phyloP scores from a whole-genome alignment of 2,113 vertebrate genomes.

The Brachirus orientalis region DNA sequence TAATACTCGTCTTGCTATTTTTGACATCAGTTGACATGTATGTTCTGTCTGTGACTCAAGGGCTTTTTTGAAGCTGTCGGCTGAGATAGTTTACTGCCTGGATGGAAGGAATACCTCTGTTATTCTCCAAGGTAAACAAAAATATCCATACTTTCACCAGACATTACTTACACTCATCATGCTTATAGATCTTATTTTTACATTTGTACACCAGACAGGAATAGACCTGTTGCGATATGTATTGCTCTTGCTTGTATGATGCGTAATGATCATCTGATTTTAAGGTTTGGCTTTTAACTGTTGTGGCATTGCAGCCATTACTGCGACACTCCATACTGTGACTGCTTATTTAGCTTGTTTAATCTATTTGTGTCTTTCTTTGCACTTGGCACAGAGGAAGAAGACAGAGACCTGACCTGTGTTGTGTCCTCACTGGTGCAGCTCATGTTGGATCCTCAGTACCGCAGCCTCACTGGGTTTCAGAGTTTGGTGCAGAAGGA shows the following conservation, averaged over 20 bases:
- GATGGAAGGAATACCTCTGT: slow-evolving; percentile 90
- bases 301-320: neutral
- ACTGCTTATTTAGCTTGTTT: neutral
- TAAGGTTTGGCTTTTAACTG: too few species aligned
- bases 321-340: too few species aligned
- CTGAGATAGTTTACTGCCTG: slow-evolving; percentile 90
- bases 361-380: neutral
- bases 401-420: slow-evolving; percentile 94
- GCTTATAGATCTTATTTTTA: neutral
- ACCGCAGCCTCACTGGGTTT: slow-evolving; percentile 91
- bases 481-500: slow-evolving; percentile 98
- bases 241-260: too few species aligned
- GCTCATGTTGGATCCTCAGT: slow-evolving; percentile 95
- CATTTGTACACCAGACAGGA: neutral
- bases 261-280: too few species aligned
- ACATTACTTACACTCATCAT: neutral
- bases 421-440: slow-evolving; percentile 91
- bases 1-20: too few species aligned
- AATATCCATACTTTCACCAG: neutral
- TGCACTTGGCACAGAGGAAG: slow-evolving; percentile 87
- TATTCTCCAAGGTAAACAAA: slow-evolving; percentile 88
- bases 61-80: slow-evolving; percentile 89
- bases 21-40: neutral
- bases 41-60: slow-evolving; percentile 70
- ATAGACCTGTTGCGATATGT: too few species aligned